phyloP scores from a whole-genome alignment of 2,888 invertebrate genomes.

The Idaea aversata region DNA sequence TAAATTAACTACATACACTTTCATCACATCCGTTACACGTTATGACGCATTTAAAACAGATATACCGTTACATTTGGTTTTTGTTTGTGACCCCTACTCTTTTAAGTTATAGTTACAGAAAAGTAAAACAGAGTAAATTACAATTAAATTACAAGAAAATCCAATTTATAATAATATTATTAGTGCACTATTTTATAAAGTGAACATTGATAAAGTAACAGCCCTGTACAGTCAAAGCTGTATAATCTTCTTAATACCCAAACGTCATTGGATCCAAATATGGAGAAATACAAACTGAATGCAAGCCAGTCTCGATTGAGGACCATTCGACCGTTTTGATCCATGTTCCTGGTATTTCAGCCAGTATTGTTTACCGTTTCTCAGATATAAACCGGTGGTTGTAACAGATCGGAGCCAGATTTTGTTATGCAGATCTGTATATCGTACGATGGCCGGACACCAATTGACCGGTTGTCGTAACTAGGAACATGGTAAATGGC shows the following conservation, averaged over 20 bases:
- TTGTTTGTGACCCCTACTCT: too few species aligned
- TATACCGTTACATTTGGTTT: too few species aligned
- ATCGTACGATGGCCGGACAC: neutral
- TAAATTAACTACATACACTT: too few species aligned
- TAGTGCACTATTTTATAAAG: neutral
- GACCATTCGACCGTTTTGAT: neutral
- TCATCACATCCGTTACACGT: too few species aligned
- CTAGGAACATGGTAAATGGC: neutral
- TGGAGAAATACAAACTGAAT: neutral
- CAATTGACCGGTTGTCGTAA: neutral
- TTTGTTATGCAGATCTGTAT: neutral
- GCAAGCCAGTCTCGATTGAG: neutral
- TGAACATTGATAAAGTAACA: neutral
- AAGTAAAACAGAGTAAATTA: neutral
- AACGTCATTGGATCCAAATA: conserved; percentile 7
- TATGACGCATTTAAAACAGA: too few species aligned
- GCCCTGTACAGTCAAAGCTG: neutral
- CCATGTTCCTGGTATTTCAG: neutral
- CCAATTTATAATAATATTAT: neutral
- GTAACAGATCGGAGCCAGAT: neutral
- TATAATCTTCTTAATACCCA: neutral
- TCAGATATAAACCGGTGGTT: neutral
- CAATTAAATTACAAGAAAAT: neutral
- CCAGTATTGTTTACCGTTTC: conserved; percentile 1
- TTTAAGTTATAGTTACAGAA: too few species aligned